These are phyloP conservation scores for Phenacoccus solenopsis DNA, from an alignment of 1,140 invertebrate species.

Conservation along the genomic window DNA sequence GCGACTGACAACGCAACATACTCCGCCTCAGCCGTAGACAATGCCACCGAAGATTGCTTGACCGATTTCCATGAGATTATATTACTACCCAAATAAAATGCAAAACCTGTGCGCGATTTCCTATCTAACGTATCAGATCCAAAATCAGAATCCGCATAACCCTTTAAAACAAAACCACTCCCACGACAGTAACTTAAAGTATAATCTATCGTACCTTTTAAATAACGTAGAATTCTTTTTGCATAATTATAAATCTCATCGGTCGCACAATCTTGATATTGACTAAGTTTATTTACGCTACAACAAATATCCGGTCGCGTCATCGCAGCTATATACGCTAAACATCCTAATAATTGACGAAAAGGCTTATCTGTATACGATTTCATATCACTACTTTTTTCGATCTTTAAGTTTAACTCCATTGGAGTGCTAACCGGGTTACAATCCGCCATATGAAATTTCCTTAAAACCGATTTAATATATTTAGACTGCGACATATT, in stretches of 20 bases:
- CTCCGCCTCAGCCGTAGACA: conserved; percentile 2
- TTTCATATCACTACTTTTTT: background rate
- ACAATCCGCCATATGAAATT: background rate
- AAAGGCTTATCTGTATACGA: background rate
- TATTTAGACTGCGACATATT: background rate
- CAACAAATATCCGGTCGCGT: background rate
- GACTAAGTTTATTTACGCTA: background rate
- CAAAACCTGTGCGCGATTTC: conserved; percentile 31
- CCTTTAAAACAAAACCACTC: no score
- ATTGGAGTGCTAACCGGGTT: conserved; percentile 10
- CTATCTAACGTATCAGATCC: conserved; percentile 27
- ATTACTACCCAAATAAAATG: conserved; percentile 29
- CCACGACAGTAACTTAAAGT: no score
- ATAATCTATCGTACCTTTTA: no score
- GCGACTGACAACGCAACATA: background rate
- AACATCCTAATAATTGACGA: background rate
- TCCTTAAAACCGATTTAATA: background rate
- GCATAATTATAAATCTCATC: background rate
- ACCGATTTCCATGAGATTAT: conserved; percentile 39
- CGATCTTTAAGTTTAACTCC: background rate
- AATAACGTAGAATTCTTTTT: background rate
- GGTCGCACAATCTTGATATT: background rate
- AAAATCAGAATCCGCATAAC: conserved; percentile 30
- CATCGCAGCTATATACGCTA: no score
- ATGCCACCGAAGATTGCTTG: conserved; percentile 35